Evolutionary conservation across 2,113 vertebrate species (phyloP).

Genomic region (Mohoua ochrocephala): DNA sequence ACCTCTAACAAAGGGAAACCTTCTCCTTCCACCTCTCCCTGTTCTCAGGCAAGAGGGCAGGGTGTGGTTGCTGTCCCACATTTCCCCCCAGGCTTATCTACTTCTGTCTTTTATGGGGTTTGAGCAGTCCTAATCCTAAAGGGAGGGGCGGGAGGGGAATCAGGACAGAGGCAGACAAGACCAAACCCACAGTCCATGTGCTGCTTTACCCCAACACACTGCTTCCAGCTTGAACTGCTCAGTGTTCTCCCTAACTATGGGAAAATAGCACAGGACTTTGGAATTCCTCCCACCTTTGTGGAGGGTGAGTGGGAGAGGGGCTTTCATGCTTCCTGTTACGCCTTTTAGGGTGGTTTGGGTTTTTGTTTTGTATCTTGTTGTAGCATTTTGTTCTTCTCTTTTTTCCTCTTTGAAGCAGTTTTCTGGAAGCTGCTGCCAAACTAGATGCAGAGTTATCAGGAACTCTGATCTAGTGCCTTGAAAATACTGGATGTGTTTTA

Average conservation of each 20-base stretch:
- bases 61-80: not conserved
- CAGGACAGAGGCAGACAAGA: not conserved
- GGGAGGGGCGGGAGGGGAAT: fast-evolving
- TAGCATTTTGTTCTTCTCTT: not conserved
- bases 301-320: fast-evolving
- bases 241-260: no score
- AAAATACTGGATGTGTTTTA: not conserved
- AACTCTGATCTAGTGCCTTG: not conserved
- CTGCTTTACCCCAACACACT: not conserved
- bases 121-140: not conserved
- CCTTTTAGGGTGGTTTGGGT: not conserved
- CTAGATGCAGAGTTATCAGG: fast-evolving
- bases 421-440: not conserved
- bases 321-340: not conserved
- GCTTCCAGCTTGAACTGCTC: not conserved
- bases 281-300: fast-evolving
- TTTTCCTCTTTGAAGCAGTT: not conserved
- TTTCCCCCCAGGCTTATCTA: not conserved
- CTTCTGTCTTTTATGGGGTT: not conserved
- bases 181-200: fast-evolving
- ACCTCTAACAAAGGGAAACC: not conserved
- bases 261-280: not conserved
- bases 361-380: not conserved
- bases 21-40: not conserved
- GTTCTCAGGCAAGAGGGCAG: not conserved